Evolutionary conservation across 2,888 invertebrate species (phyloP), one percentile per base, ranked within the genome.

Genomic region (Clistopyga incitator): DNA sequence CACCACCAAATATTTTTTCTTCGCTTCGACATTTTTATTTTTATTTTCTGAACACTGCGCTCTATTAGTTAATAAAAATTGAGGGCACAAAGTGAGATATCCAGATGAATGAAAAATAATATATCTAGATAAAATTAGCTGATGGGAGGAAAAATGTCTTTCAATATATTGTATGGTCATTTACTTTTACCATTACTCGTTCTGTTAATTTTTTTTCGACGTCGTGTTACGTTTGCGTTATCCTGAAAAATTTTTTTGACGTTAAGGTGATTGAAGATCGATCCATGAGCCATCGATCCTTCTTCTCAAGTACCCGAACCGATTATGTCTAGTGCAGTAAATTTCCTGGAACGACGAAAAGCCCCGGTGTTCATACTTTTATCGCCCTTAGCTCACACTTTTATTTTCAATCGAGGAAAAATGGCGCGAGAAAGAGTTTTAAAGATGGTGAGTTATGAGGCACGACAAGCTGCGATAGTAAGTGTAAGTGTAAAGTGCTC

Each of bases 331-430:
- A 45, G 50, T 18, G 11, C 11, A 11, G n/a, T 20, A 11, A 50
- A 47, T 68, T 68, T 11, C 18, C 50, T 29, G 25, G 29, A 68
- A 50, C 18, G 11, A 18, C n/a, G 6, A 29, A 50, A n/a, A 47
- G 50, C 10, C 29, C 15, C 20, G 6, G 29, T 15, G 38, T 10
- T 38, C 38, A 10, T 10, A 6, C 6, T 38, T 34, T 38, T 38
- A 38, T 10, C 38, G 38, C 10, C 38, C 38, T 38, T 38, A 38
- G 10, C 8, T 38, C 38, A 34, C 54, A n/a, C 29, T 13, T 65
- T 50, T 78, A 78, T 78, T 78, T 78, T 78, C 56, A 78, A 67
- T 23, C 78, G 54, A 38, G 3, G 56, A 6, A 42, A 23, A 20
- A 42, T 18, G 42, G 42, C 13, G 20, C 38, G 10, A 50, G 11